Evolutionary conservation across 2,113 vertebrate genomes (phyloP).

Genomic region (Clarias macrocephalus): DNA sequence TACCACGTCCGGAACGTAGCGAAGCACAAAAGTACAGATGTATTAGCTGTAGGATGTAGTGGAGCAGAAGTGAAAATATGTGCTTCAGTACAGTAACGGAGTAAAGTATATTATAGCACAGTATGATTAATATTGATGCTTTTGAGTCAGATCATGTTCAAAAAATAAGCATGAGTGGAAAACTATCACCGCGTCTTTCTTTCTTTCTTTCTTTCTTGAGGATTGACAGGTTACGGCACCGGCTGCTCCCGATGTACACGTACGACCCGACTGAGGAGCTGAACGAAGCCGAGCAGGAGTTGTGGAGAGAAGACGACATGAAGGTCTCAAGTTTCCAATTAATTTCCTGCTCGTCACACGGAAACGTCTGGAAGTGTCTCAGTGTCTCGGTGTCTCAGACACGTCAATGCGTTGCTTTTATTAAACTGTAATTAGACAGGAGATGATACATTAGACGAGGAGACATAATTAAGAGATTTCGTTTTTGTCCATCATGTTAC

Average conservation of each 20-base stretch:
- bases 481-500: too few species aligned
- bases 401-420: too few species aligned
- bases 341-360: too few species aligned
- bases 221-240: conserved; percentile 88
- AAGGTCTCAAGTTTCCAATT: conserved; percentile 68
- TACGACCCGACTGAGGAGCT: conserved; percentile 92
- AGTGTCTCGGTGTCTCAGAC: too few species aligned
- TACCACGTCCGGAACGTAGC: too few species aligned
- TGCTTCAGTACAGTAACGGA: too few species aligned
- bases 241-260: conserved; percentile 90
- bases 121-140: not conserved
- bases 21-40: too few species aligned
- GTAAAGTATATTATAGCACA: not conserved
- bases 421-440: too few species aligned
- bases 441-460: too few species aligned
- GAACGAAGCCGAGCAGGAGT: conserved; percentile 87
- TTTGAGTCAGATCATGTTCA: not conserved
- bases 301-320: conserved; percentile 82
- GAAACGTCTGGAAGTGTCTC: not conserved
- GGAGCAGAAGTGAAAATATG: too few species aligned
- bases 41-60: too few species aligned
- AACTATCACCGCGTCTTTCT: not conserved
- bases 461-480: not conserved
- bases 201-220: conserved; percentile 59
- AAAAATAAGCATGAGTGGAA: not conserved